Conservation (phyloP, 2,888 invertebrate genomes). For the Agonopterix heracliana region DNA sequence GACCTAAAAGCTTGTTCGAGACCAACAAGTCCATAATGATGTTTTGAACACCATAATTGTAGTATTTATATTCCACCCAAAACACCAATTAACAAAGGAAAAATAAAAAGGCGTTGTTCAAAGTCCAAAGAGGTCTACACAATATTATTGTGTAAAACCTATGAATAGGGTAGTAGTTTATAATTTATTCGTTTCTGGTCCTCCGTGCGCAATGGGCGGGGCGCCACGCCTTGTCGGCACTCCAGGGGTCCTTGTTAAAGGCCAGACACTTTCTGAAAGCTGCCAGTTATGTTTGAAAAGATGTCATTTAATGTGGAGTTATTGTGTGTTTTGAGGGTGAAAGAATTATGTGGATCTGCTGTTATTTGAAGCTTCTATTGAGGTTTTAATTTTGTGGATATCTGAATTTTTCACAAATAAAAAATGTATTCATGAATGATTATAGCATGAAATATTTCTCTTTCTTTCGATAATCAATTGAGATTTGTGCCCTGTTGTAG, state of each 20-base stretch:
- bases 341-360: not conserved
- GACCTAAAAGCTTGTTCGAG: no score
- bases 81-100: conserved; percentile 11
- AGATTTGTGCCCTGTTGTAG: no score
- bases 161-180: conserved; percentile 36
- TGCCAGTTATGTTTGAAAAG: conserved; percentile 16
- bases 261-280: conserved; percentile 20
- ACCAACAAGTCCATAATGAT: no score
- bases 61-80: not conserved
- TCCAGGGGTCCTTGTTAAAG: conserved; percentile 51
- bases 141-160: conserved; percentile 20
- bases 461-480: no score
- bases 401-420: no score
- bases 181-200: conserved; percentile 45
- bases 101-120: conserved; percentile 9
- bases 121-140: conserved; percentile 17
- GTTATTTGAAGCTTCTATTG: no score
- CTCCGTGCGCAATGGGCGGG: conserved; percentile 50
- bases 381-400: no score
- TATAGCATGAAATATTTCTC: no score
- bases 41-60: not conserved
- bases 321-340: not conserved
- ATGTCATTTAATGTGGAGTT: not conserved
- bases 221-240: conserved; percentile 42
- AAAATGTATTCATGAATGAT: no score